Conservation (phyloP, 2,888 invertebrate genomes). For the Epistrophella euchroma region DNA sequence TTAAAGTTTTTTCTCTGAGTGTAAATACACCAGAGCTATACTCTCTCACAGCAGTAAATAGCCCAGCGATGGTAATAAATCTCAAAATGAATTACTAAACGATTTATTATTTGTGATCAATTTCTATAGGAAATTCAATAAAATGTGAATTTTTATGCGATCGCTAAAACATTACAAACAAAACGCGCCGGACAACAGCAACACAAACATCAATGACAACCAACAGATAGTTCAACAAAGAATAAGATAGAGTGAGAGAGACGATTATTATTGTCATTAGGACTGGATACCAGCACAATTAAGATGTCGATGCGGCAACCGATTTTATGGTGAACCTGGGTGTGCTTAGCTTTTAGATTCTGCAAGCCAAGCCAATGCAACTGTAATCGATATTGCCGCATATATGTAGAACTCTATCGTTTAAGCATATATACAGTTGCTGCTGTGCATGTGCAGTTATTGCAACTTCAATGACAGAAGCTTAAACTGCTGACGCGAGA, state of each 20-base stretch:
- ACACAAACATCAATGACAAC: slow-evolving; percentile 1
- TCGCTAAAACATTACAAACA: slow-evolving; percentile 48
- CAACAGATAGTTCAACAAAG: not conserved
- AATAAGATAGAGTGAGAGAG: not conserved
- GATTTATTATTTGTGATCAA: slow-evolving; percentile 75
- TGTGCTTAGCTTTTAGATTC: slow-evolving; percentile 34
- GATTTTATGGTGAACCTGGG: slow-evolving; percentile 37
- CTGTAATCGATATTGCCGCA: slow-evolving; percentile 45
- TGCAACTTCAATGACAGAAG: slow-evolving; percentile 24
- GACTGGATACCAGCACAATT: slow-evolving; percentile 68
- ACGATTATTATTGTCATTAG: slow-evolving; percentile 62
- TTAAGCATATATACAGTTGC: not conserved
- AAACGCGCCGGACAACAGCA: slow-evolving; percentile 43
- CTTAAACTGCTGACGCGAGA: slow-evolving; percentile 30
- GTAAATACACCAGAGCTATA: slow-evolving; percentile 1
- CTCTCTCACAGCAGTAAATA: slow-evolving; percentile 46
- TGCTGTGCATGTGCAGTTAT: slow-evolving; percentile 12
- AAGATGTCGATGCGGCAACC: slow-evolving; percentile 66
- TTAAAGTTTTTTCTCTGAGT: slow-evolving; percentile 4
- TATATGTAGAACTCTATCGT: slow-evolving; percentile 11
- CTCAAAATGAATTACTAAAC: slow-evolving; percentile 74
- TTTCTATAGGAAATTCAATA: slow-evolving; percentile 74
- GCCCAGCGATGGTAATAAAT: slow-evolving; percentile 64
- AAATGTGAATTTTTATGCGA: slow-evolving; percentile 74
- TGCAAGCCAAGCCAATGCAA: not conserved